Evolutionary conservation across 2,113 vertebrate genomes (phyloP), one percentile per base, ranked within the genome.

Genomic region (Muscicapa adusta): DNA sequence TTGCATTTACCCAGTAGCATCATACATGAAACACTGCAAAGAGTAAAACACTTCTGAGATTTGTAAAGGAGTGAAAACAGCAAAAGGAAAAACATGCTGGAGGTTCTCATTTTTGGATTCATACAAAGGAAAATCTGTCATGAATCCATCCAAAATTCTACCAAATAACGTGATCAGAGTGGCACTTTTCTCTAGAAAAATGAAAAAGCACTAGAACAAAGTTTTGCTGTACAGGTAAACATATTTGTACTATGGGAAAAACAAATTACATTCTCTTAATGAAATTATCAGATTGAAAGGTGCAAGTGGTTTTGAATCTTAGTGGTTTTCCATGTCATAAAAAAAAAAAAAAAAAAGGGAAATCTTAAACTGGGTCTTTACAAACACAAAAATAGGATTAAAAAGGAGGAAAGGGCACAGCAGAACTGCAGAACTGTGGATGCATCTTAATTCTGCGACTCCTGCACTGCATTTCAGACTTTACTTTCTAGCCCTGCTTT

Each of bases 281-380:
- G 36, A 74, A 70, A 82, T 43, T 34, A 88, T 48, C 10, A 31
- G 38, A 62, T 33, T 12, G 48, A 79, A 87, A 88, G 22, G 16
- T 72, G 18, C 25, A 68, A 77, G 48, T 11, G 9, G 11, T 67
- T 81, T 87, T 61, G 23, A 84, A 78, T 36, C 61, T 65, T 42
- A 50, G 14, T 22, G 48, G 38, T 70, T 73, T 77, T 70, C 42
- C 51, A 74, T 2, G 8, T 7, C 53, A 47, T 28, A 45, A 43
- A 16, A 24, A 54, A 40, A 29, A 0, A 2, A 24, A 54, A 40
- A 29, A 0, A 2, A 8, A 33, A 33, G 28, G 42, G 14, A 16
- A 61, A 58, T 54, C 67, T 76, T 85, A 65, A 91, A 79, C 8
- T 66, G 36, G 1, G 2, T n/a, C 34, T 70, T 88, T 58, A 62